A percentile compares a stretch with the other conserved stretches of the same genome.
Conservation (phyloP, 2,888 invertebrate genomes). For the Hipparchia sbordonii region DNA sequence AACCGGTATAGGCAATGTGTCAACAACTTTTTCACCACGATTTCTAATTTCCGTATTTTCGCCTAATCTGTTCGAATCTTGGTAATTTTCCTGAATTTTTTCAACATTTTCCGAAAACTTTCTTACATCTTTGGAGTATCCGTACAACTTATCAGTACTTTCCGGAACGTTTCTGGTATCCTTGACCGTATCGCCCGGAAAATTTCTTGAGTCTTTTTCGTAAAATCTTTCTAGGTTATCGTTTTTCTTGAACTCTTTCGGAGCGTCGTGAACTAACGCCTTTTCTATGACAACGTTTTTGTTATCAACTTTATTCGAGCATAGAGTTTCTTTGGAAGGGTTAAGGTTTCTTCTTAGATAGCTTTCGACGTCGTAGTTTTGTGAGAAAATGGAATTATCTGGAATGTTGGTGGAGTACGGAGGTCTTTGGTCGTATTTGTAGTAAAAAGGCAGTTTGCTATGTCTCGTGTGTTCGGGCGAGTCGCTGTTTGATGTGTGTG, state of each 20-base stretch:
- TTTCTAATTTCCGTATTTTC: neutral
- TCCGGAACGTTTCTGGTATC: neutral
- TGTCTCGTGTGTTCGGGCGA: constrained; percentile 49
- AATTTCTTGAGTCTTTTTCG: neutral
- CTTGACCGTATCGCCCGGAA: neutral
- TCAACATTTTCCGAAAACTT: constrained; percentile 1
- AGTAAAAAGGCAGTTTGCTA: constrained; percentile 67
- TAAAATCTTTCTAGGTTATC: constrained; percentile 1
- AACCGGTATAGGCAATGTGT: constrained; percentile 84
- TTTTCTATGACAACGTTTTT: constrained; percentile 48
- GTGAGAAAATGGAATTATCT: constrained; percentile 66
- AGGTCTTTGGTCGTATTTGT: constrained; percentile 52
- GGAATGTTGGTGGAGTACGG: constrained; percentile 76
- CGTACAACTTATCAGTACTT: neutral
- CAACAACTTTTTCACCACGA: constrained; percentile 44
- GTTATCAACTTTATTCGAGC: constrained; percentile 34
- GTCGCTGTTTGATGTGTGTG: constrained; percentile 53
- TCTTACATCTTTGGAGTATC: neutral
- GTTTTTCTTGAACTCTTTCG: constrained; percentile 31
- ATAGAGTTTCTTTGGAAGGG: constrained; percentile 54
- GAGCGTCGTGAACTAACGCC: constrained; percentile 51
- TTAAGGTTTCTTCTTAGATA: constrained; percentile 71
- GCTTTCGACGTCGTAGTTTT: constrained; percentile 70
- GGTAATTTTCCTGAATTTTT: neutral
- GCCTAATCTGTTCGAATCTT: neutral